phyloP scores from a whole-genome alignment of 2,888 invertebrate genomes.

The Cheilosia urbana region DNA sequence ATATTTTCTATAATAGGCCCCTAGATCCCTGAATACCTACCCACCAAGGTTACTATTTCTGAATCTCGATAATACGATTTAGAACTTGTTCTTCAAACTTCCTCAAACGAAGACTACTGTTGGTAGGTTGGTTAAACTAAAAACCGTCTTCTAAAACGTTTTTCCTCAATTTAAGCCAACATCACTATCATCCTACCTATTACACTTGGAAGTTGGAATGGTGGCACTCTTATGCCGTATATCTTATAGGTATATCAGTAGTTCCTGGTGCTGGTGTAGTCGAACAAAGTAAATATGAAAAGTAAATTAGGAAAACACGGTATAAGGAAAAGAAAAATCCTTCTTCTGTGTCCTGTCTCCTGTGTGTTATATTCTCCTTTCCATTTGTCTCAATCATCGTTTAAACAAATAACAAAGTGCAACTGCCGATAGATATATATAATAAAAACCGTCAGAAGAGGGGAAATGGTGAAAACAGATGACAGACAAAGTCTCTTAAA shows the following conservation, averaged over 20 bases:
- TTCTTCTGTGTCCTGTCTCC: constrained; percentile 2
- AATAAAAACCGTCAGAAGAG: constrained; percentile 14
- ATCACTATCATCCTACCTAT: constrained; percentile 57
- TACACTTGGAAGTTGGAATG: constrained; percentile 59
- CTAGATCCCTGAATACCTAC: too few species aligned
- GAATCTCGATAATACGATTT: too few species aligned
- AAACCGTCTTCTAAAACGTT: neutral
- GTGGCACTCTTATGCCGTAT: constrained; percentile 14
- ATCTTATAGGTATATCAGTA: constrained; percentile 4
- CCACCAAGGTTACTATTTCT: too few species aligned
- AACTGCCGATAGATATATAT: neutral
- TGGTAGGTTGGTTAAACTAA: too few species aligned
- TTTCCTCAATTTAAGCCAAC: constrained; percentile 51
- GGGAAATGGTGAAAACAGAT: constrained; percentile 61
- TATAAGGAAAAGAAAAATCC: constrained; percentile 7
- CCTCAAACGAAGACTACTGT: too few species aligned
- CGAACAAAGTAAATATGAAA: constrained; percentile 67
- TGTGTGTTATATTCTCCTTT: neutral
- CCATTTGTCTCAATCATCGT: neutral
- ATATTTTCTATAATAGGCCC: too few species aligned
- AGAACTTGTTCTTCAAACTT: too few species aligned
- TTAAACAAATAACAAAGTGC: neutral
- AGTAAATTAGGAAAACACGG: constrained; percentile 43
- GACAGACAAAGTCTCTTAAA: constrained; percentile 52
- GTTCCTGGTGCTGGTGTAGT: constrained; percentile 32